phyloP scores from a whole-genome alignment of 2,888 invertebrate genomes.

The Hofmannophila pseudospretella region DNA sequence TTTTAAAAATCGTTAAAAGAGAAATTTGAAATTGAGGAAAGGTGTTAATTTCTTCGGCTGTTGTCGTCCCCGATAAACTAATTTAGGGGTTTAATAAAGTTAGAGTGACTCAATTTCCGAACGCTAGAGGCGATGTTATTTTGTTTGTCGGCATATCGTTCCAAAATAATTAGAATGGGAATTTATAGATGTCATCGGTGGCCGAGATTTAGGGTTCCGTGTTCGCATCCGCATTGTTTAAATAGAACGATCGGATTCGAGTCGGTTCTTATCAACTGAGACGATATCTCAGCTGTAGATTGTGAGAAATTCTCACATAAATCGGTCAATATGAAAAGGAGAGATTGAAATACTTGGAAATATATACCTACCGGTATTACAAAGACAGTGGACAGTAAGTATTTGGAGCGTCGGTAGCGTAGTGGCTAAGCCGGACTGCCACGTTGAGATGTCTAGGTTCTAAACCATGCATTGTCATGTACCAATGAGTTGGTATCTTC shows the following conservation, averaged over 20 bases:
- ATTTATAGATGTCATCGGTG: constrained; percentile 68
- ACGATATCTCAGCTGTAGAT: constrained; percentile 21
- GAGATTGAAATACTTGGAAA: neutral
- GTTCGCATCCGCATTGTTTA: constrained; percentile 44
- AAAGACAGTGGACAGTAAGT: too few relatives aligned
- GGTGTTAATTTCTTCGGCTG: constrained; percentile 33
- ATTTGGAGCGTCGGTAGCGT: too few relatives aligned
- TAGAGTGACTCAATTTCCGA: constrained; percentile 55
- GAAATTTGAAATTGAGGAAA: constrained; percentile 21
- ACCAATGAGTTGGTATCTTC: too few relatives aligned
- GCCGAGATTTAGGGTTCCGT: constrained; percentile 49
- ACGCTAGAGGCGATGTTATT: constrained; percentile 51
- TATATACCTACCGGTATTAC: neutral
- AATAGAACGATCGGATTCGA: constrained; percentile 32
- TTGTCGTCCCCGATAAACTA: constrained; percentile 41
- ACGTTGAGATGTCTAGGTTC: too few relatives aligned
- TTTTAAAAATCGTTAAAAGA: constrained; percentile 17
- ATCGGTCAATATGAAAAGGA: constrained; percentile 10
- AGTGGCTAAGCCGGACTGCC: too few relatives aligned
- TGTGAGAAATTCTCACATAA: constrained; percentile 11
- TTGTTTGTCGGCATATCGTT: constrained; percentile 63
- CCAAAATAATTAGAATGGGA: constrained; percentile 64
- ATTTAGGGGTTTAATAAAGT: constrained; percentile 50
- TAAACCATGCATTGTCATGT: too few relatives aligned
- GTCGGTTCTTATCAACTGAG: constrained; percentile 25